phyloP scores from a whole-genome alignment of 2,113 vertebrate species.

The Strix aluco region DNA sequence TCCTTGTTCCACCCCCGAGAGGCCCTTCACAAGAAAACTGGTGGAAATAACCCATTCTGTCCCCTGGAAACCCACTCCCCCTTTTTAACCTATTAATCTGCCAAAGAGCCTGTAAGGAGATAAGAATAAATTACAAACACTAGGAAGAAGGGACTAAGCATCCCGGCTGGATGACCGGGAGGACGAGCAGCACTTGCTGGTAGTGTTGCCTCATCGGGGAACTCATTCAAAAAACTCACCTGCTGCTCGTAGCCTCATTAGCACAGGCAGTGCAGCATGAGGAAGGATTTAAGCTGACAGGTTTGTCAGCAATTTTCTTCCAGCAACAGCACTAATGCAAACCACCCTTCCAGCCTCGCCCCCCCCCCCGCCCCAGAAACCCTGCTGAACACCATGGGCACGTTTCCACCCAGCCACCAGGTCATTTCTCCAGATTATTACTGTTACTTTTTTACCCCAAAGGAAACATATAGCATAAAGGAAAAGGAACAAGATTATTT shows the following conservation, averaged over 20 bases:
- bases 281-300: constrained; percentile 27
- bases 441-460: background rate
- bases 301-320: constrained; percentile 16
- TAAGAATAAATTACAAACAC: background rate
- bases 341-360: background rate
- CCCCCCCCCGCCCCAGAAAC: background rate
- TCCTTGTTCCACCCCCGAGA: background rate
- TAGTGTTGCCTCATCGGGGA: background rate
- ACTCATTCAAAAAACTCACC: constrained; percentile 44
- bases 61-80: background rate
- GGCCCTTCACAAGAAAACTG: background rate
- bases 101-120: background rate
- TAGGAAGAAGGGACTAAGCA: background rate
- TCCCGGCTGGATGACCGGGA: background rate
- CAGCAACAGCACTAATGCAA: background rate
- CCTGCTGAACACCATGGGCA: background rate
- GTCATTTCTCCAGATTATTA: background rate
- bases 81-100: background rate
- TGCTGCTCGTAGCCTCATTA: constrained; percentile 14
- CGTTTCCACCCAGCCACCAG: background rate
- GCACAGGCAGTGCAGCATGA: background rate
- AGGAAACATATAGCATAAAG: constrained; percentile 42
- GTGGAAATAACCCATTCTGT: background rate
- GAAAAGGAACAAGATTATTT: constrained; percentile 59
- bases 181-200: background rate